Percentiles rank a stretch among this genome's conserved stretches.
Conservation (phyloP, 2,113 vertebrate species). For the Larimichthys crocea region DNA sequence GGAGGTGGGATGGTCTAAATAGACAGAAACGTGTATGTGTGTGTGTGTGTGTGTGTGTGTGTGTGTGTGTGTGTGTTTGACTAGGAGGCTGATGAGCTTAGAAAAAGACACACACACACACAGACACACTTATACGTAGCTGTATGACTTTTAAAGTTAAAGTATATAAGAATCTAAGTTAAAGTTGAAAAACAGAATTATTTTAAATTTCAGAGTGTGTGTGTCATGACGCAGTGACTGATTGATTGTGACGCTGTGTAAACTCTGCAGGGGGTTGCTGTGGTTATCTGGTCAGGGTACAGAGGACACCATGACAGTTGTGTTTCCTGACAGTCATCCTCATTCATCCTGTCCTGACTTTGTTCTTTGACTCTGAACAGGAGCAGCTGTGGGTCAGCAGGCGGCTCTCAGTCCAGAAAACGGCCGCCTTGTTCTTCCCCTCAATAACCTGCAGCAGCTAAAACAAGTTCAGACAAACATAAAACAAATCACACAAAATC, state of each 20-base stretch:
- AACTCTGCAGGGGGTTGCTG: background rate
- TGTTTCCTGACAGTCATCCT: background rate
- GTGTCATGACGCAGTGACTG: background rate
- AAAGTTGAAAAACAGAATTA: too few relatives aligned
- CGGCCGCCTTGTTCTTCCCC: background rate
- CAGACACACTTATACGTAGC: background rate
- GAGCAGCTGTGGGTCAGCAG: background rate
- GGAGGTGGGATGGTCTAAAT: conserved; percentile 33
- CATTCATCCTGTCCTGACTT: background rate
- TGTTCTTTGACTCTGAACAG: background rate
- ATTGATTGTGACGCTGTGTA: background rate
- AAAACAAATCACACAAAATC: background rate
- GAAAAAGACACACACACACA: background rate
- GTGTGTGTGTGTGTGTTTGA: background rate
- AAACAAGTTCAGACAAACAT: background rate
- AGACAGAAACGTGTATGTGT: conserved; percentile 9
- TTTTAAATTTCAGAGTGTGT: background rate
- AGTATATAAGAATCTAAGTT: too few relatives aligned
- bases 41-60: background rate
- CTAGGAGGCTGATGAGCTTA: background rate
- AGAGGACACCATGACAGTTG: background rate
- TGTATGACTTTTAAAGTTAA: background rate
- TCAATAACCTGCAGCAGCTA: background rate
- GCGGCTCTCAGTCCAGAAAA: background rate
- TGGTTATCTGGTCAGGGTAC: too few relatives aligned